Evolutionary conservation across 2,797 vertebrate species (phyloP).

Genomic region (Manis pentadactyla): DNA sequence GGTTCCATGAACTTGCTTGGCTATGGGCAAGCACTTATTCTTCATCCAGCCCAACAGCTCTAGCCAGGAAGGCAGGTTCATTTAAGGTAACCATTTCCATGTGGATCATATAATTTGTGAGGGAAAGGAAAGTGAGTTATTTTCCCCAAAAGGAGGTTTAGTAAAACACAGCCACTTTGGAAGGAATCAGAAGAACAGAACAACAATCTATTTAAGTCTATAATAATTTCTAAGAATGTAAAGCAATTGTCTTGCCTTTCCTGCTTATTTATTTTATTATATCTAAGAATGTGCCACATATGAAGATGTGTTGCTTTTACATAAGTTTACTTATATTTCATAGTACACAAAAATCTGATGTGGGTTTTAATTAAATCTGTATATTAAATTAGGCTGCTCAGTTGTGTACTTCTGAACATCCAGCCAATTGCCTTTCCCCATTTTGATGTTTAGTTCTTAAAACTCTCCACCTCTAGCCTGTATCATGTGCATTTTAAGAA

Average conservation of each 20-base stretch:
- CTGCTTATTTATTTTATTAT: not conserved
- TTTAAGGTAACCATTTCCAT: not conserved
- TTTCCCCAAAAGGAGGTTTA: not conserved
- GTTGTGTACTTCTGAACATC: constrained; percentile 18
- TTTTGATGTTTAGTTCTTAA: not conserved
- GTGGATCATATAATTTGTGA: not conserved
- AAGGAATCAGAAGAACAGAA: not conserved
- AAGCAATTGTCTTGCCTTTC: not conserved
- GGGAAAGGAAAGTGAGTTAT: not conserved
- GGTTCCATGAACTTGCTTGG: no score
- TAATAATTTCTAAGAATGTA: not conserved
- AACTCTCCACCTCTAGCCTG: not conserved
- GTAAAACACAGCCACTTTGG: not conserved
- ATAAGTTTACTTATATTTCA: not conserved
- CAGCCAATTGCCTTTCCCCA: not conserved
- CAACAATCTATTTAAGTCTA: not conserved
- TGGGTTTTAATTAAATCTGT: not conserved
- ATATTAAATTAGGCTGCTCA: not conserved
- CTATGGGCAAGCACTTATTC: not conserved
- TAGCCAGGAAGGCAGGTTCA: not conserved
- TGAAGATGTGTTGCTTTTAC: not conserved
- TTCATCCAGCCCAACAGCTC: not conserved
- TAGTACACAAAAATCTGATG: not conserved
- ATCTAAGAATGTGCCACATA: not conserved
- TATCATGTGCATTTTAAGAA: not conserved